Evolutionary conservation across 2,888 invertebrate species (phyloP), one percentile per base, ranked within the genome.

Genomic region (Drosophila vallismaia): DNA sequence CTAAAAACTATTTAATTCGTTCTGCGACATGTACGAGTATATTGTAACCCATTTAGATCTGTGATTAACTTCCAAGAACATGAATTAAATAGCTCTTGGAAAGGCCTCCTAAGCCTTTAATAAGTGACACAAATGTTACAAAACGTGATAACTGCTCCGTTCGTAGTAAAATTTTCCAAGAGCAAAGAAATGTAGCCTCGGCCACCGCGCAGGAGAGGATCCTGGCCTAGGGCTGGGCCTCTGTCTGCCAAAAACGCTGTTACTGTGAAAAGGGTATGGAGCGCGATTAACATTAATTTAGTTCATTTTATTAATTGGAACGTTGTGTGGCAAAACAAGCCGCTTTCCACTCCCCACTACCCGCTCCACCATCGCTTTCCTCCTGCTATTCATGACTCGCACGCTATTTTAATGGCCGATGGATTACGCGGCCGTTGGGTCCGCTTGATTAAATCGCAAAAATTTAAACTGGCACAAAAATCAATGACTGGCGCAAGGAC

Each of bases 211-310:
- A 19, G 19, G 19, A 1, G 14, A 1, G 19, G 28, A 28, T 28
- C 28, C 28, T 28, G 28, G 5, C 28, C 63, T 63, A 10, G 14
- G 36, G 29, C 28, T 3, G 33, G 33, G 9, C 31, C 33, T 54
- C 44, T n/a, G 38, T 31, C 53, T 56, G 44, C 69, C 38, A 57
- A 82, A 86, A 82, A 79, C 86, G 83, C 83, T 83, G 83, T 62
- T 74, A 71, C 83, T 77, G 83, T 86, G 79, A 79, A 82, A 86
- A 79, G 79, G 83, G 75, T 86, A 75, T 51, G 9, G 14, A 8
- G 40, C 40, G 71, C 82, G 79, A 80, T 85, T 80, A 81, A 85
- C 80, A 81, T 85, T 82, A 76, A 85, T 79, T 81, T 80, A 56
- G 68, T 75, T 66, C 68, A 73, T 68, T 77, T 84, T 80, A 79